Base-by-base conservation (phyloP, 2,888 invertebrate genomes). In the Xanthia icteritia region DNA sequence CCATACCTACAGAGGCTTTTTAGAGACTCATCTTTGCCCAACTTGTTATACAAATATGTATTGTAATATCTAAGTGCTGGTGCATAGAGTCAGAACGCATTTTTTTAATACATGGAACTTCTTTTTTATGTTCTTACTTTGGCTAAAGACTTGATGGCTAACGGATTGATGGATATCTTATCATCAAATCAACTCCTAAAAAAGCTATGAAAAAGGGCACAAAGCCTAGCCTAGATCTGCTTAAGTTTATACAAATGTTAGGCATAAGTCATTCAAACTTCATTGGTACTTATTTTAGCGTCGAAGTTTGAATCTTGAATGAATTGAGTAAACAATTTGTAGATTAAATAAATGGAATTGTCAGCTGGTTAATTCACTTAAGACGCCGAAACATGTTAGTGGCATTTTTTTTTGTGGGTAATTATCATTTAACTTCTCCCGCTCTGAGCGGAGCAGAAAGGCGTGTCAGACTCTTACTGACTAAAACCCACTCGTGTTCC, bases 291-390 rank as follows among this genome's bases (percentile, higher is more conserved):
- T 6, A 39, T 39, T 51, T 20, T 27, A 51, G 11, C 13, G 9
- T 45, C 15, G 15, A 31, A 36, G 42, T 56, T 74, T n/a, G 31
- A 56, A 42, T 42, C 17, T 48, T 17, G 8, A 54, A 39, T 42
- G 31, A n/a, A 42, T 74, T 74, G 56, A 74, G 42, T 8, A 73
- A 58, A 15, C 27, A 60, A 48, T n/a, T 48, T 31, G 17, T 20
- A 13, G n/a, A 13, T n/a, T n/a, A 51, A 45, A 15, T 36, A 27
- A 27, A n/a, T 39, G 23, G 1, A 56, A 56, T 31, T 31, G 5
- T 48, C 27, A 54, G n/a, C 31, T 56, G 2, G 31, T 67, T 63
- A 11, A 20, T n/a, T n/a, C n/a, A n/a, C n/a, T n/a, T n/a, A n/a
- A n/a, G n/a, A n/a, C n/a, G n/a, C n/a, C n/a, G n/a, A n/a, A n/a